Evolutionary conservation across 1,140 invertebrate species (phyloP).

Genomic region (Sycophila sp.): DNA sequence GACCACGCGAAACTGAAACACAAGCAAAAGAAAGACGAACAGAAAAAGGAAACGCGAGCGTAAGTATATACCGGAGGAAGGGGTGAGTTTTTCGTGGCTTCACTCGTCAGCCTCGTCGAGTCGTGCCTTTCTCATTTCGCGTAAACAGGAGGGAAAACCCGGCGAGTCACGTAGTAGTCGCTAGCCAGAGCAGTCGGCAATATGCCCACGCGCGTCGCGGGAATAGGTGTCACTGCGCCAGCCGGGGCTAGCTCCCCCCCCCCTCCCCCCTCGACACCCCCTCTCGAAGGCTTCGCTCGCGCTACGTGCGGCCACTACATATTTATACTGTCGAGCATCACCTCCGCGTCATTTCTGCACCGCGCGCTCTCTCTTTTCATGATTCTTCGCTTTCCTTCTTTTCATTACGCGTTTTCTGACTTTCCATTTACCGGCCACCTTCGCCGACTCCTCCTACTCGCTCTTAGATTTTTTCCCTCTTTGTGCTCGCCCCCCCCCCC

Average conservation of each 20-base stretch:
- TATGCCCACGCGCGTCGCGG: neutral
- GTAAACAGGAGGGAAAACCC: conserved; percentile 30
- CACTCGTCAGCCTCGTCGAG: no score
- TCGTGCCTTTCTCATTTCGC: conserved; percentile 29
- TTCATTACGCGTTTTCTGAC: neutral
- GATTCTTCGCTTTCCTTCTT: neutral
- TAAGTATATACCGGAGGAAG: neutral
- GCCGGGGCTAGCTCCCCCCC: neutral
- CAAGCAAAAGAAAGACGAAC: neutral
- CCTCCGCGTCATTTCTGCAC: neutral
- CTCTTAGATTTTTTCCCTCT: no score
- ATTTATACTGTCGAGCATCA: conserved; percentile 16
- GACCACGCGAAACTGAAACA: neutral
- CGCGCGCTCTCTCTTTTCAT: neutral
- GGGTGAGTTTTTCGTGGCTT: no score
- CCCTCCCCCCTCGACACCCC: neutral
- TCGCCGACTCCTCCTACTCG: neutral
- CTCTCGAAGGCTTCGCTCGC: neutral
- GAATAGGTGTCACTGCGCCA: conserved; percentile 18
- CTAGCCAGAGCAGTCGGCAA: no score
- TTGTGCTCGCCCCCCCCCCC: neutral
- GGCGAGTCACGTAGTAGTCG: conserved; percentile 26
- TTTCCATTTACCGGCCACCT: no score
- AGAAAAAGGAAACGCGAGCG: neutral
- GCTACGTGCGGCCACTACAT: conserved; percentile 19